Base-by-base conservation (phyloP, 2,888 invertebrate species). In the Eupithecia centaureata region DNA sequence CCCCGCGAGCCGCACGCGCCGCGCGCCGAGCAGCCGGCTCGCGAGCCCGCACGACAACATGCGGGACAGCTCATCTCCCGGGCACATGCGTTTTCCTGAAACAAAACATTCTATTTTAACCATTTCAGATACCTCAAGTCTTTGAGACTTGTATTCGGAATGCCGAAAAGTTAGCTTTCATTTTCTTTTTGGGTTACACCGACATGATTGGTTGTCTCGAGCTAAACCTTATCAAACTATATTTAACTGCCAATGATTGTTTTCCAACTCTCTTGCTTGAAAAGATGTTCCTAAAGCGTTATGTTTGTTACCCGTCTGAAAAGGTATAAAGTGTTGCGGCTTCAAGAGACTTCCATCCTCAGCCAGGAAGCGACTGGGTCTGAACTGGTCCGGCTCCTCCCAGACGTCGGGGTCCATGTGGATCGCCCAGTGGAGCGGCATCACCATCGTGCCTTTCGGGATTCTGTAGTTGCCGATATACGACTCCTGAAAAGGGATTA, bases 371-470 rank as follows among this genome's bases (percentile, higher is more conserved):
- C 97, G 92, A 22, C 93, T 90, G 0, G 97, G 97, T 54, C 94
- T 93, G 80, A 95, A 98, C 35, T 87, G 81, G 4, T 96, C 94
- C 0, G 97, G 96, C 32, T 96, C 86, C 0, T 93, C 86, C 96
- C 96, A 97, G 28, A 93, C 85, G 1, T 87, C 80, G 0, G 95
- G 94, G 78, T 97, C 94, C 95, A 95, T 96, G 79, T 97, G 97
- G 10, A 97, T 88, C 0, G 96, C 96, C 97, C 97, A 97, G 79
- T 96, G 96, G 22, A 97, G 85, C 0, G 97, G 96, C n/a, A 97
- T 90, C 15, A 97, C 89, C 97, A 97, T 94, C 73, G 95, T 81
- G 77, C 96, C 94, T 82, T 95, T 95, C 0, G 96, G 95, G 61
- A 97, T 94, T 64, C 81, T 88, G 81, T 94, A 97, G n/a, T 95